Evolutionary conservation across 2,113 vertebrate genomes (phyloP).

Genomic region (Diphyllodes magnificus): DNA sequence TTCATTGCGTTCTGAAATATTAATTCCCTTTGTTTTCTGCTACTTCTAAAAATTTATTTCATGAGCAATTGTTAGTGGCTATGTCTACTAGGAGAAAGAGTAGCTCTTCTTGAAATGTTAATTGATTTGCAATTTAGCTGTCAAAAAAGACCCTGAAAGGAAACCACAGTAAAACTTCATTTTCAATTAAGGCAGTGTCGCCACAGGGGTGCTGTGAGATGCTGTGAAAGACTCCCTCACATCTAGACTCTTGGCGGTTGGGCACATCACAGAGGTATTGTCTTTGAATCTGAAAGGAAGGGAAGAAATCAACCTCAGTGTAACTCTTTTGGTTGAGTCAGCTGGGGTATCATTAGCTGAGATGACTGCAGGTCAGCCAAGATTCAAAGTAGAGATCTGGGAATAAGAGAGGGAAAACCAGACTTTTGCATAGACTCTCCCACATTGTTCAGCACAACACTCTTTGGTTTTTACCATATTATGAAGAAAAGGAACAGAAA

Average conservation of each 20-base stretch:
- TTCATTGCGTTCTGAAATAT: not conserved
- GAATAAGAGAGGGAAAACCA: not conserved
- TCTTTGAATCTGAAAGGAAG: not conserved
- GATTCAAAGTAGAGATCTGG: not conserved
- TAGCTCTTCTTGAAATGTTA: not conserved
- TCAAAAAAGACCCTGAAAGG: not conserved
- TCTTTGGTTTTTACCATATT: not conserved
- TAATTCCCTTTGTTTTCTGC: not conserved
- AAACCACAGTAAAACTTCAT: not conserved
- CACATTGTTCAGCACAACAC: not conserved
- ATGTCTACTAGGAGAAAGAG: not conserved
- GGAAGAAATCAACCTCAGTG: not conserved
- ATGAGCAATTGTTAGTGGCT: not conserved
- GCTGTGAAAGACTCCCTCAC: not conserved
- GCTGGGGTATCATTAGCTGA: not conserved
- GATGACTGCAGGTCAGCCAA: not conserved
- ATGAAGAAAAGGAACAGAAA: not conserved
- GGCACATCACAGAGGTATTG: not conserved
- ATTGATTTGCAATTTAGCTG: constrained; percentile 21
- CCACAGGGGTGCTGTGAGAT: not conserved
- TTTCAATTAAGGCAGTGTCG: not conserved
- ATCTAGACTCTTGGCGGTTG: not conserved
- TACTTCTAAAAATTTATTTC: not conserved
- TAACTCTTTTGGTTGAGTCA: not conserved
- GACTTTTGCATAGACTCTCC: not conserved